Percentiles rank a stretch among this genome's conserved stretches.
These are phyloP conservation scores for Agriopis leucophaearia DNA, from an alignment of 2,888 invertebrate genomes.

Conservation along the genomic window DNA sequence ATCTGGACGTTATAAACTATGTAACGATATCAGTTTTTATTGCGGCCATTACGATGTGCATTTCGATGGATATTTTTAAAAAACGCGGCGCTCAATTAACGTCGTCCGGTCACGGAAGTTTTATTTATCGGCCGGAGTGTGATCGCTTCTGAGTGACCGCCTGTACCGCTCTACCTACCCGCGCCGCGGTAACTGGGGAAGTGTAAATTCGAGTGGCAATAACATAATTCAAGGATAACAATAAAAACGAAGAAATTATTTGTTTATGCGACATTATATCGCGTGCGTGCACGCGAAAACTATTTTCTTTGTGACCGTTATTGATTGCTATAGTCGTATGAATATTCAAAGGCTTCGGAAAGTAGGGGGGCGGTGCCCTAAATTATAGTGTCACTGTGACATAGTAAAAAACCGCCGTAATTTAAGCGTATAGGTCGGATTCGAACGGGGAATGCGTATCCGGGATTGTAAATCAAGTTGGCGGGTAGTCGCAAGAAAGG, in stretches of 20 bases:
- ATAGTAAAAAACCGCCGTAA: slow-evolving; percentile 80
- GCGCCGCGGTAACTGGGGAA: slow-evolving; percentile 46
- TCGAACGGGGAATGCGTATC: slow-evolving; percentile 77
- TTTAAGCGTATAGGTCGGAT: slow-evolving; percentile 75
- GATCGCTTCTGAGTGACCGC: slow-evolving; percentile 64
- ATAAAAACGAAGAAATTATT: slow-evolving; percentile 82
- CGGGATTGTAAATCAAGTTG: slow-evolving; percentile 83
- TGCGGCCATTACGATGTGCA: slow-evolving; percentile 79
- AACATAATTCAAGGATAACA: slow-evolving; percentile 73
- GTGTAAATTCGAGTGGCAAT: slow-evolving; percentile 70
- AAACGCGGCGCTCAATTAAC: slow-evolving; percentile 77
- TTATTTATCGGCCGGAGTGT: slow-evolving; percentile 73
- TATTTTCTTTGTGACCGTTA: slow-evolving; percentile 82
- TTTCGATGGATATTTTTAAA: slow-evolving; percentile 78
- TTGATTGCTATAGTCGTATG: slow-evolving; percentile 85
- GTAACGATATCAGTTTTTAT: slow-evolving; percentile 73
- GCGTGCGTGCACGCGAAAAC: slow-evolving; percentile 85
- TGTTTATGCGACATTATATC: slow-evolving; percentile 84
- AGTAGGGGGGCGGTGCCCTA: slow-evolving; percentile 83
- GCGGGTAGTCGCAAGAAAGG: slow-evolving; percentile 84
- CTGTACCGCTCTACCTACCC: slow-evolving; percentile 12
- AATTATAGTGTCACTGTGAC: slow-evolving; percentile 85
- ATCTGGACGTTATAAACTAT: slow-evolving; percentile 63
- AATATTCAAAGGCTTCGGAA: slow-evolving; percentile 84
- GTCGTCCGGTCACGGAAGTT: slow-evolving; percentile 80